Conservation (phyloP, 2,113 vertebrate genomes). For the Rhagologus leucostigma region DNA sequence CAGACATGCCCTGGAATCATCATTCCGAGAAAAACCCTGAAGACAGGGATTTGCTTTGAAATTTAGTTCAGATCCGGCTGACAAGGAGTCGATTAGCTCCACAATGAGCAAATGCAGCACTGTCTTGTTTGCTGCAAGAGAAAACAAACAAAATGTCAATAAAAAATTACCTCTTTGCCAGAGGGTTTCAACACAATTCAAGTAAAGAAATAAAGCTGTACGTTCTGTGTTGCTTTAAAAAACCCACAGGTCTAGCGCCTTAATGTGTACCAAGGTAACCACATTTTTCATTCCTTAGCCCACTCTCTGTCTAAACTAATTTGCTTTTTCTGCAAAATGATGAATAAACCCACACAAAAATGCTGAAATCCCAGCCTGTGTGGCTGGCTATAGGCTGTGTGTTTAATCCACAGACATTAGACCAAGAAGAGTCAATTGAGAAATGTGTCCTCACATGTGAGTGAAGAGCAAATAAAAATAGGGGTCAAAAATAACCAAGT, state of each 20-base stretch:
- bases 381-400: background rate
- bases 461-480: background rate
- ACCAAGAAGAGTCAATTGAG: background rate
- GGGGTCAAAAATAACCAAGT: background rate
- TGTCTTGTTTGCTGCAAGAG: slow-evolving; percentile 56
- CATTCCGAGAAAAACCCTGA: slow-evolving; percentile 1
- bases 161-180: slow-evolving; percentile 55
- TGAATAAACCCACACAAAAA: background rate
- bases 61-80: slow-evolving; percentile 50
- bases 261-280: background rate
- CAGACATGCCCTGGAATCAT: slow-evolving; percentile 11
- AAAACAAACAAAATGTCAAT: slow-evolving; percentile 62
- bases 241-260: background rate
- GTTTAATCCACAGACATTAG: background rate
- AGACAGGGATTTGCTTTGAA: slow-evolving; percentile 40
- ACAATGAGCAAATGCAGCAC: slow-evolving; percentile 53
- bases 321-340: slow-evolving; percentile 10
- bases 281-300: slow-evolving; percentile 5
- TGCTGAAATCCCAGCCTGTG: background rate
- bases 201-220: slow-evolving; percentile 44
- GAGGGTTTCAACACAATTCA: slow-evolving; percentile 22
- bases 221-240: background rate
- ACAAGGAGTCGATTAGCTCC: slow-evolving; percentile 60
- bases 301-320: background rate
- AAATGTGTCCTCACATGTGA: background rate